A percentile compares a stretch with the other conserved stretches of the same genome.
Conservation (phyloP, 2,113 vertebrate genomes). For the Lophochroa leadbeateri region DNA sequence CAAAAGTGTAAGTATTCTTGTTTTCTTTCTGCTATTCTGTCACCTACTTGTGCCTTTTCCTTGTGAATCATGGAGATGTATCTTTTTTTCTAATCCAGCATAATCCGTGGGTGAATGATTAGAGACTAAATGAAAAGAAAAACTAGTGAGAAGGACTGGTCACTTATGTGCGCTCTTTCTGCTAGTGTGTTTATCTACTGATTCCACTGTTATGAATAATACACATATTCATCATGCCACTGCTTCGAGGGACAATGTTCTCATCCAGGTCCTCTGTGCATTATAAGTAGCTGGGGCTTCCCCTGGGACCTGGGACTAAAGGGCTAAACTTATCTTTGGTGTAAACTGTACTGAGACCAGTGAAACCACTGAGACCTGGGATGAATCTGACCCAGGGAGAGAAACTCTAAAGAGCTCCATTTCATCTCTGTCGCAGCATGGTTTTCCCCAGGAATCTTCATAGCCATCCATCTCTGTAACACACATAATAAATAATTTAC, state of each 20-base stretch:
- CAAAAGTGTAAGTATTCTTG: neutral
- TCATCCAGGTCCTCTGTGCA: constrained; percentile 18
- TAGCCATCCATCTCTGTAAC: constrained; percentile 49
- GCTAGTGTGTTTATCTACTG: neutral
- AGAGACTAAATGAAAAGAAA: neutral
- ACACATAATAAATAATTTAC: constrained; percentile 66
- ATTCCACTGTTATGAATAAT: constrained; percentile 49
- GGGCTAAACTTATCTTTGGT: constrained; percentile 9
- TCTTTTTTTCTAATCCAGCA: neutral
- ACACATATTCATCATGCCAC: constrained; percentile 13
- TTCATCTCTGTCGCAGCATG: constrained; percentile 20
- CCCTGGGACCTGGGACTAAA: constrained; percentile 28
- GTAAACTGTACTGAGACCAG: constrained; percentile 6
- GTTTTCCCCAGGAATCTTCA: constrained; percentile 47
- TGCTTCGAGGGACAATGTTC: constrained; percentile 22
- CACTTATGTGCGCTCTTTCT: neutral
- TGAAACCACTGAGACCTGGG: neutral
- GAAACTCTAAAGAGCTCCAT: constrained; percentile 12
- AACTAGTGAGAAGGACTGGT: neutral
- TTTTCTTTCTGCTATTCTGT: neutral
- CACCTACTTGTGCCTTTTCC: neutral
- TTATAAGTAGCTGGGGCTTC: constrained; percentile 23
- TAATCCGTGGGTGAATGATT: neutral
- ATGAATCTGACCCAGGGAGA: constrained; percentile 13
- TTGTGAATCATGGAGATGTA: neutral